Evolutionary conservation across 2,113 vertebrate species (phyloP).

Genomic region (Oreocharis arfaki): DNA sequence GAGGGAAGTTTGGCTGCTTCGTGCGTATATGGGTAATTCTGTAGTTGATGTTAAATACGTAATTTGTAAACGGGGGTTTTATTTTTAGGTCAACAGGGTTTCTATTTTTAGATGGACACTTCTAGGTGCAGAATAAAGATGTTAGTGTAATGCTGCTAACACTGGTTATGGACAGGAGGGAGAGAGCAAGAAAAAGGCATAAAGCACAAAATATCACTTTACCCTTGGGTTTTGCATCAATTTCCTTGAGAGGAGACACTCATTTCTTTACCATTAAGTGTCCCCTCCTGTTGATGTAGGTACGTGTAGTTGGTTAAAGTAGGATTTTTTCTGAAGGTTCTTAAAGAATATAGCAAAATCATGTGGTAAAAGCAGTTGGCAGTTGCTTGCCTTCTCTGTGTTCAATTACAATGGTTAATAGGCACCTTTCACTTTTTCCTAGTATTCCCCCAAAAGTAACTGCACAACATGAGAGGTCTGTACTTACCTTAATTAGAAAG

Average conservation of each 20-base stretch:
- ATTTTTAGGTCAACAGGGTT: neutral
- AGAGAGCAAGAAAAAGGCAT: neutral
- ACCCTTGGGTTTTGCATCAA: neutral
- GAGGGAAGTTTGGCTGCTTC: neutral
- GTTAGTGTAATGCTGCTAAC: neutral
- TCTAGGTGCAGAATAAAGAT: neutral
- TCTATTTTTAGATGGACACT: neutral
- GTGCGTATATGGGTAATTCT: neutral
- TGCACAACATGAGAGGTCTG: neutral
- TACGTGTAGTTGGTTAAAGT: neutral
- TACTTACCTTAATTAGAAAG: constrained; percentile 35
- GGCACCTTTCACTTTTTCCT: neutral
- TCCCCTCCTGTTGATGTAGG: neutral
- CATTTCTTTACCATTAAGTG: neutral
- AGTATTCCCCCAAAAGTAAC: neutral
- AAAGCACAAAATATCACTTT: neutral
- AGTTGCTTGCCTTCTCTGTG: neutral
- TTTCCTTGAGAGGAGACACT: neutral
- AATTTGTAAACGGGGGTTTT: neutral
- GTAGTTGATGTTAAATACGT: neutral
- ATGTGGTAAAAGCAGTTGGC: neutral
- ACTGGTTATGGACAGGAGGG: neutral
- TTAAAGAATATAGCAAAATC: neutral
- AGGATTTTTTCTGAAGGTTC: neutral
- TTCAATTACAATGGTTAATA: neutral